Evolutionary conservation across 2,888 invertebrate genomes (phyloP).

Genomic region (Eurois occulta): DNA sequence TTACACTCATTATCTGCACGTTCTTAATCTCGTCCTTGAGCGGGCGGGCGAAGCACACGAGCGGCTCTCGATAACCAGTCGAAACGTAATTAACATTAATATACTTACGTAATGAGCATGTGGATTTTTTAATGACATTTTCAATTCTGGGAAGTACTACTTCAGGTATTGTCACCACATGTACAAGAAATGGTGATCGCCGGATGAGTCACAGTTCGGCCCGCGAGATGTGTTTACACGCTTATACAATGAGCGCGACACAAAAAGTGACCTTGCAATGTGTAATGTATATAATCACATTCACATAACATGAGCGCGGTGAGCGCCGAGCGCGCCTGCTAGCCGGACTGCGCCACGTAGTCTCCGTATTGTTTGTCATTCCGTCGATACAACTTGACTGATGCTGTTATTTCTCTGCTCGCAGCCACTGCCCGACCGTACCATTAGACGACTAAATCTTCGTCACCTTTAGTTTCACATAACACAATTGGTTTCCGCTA

Average conservation of each 20-base stretch:
- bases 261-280: slow-evolving; percentile 51
- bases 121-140: slow-evolving; percentile 11
- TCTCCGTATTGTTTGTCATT: background rate
- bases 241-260: slow-evolving; percentile 40
- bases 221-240: slow-evolving; percentile 32
- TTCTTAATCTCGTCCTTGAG: slow-evolving; percentile 59
- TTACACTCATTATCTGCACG: slow-evolving; percentile 55
- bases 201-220: slow-evolving; percentile 28
- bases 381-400: background rate
- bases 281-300: slow-evolving; percentile 29
- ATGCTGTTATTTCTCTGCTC: background rate
- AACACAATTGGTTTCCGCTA: background rate
- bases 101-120: slow-evolving; percentile 17
- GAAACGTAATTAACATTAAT: slow-evolving; percentile 38
- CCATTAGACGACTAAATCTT: background rate
- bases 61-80: slow-evolving; percentile 27
- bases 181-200: background rate
- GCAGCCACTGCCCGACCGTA: background rate
- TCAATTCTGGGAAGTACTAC: slow-evolving; percentile 4
- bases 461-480: background rate
- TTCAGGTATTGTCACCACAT: slow-evolving; percentile 4
- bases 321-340: background rate
- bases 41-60: slow-evolving; percentile 3
- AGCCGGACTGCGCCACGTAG: slow-evolving; percentile 7
- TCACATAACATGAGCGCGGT: slow-evolving; percentile 3